These are phyloP conservation scores for Crioceris asparagi DNA, from an alignment of 2,888 invertebrate genomes.

Conservation along the genomic window DNA sequence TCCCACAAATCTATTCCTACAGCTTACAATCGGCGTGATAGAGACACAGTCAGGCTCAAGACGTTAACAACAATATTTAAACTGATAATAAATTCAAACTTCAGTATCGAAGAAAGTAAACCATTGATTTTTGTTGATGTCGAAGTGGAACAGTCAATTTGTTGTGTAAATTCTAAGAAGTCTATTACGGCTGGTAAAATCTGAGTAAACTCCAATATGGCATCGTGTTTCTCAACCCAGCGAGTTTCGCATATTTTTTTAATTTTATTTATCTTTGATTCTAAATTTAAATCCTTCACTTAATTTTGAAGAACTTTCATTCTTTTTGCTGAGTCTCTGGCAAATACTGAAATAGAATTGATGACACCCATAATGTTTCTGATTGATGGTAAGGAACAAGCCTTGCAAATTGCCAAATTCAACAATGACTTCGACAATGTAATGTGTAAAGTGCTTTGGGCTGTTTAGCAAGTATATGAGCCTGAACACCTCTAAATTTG, in stretches of 20 bases:
- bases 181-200: too few relatives aligned
- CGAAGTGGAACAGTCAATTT: too few relatives aligned
- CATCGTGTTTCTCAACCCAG: neutral
- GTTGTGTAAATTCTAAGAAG: too few relatives aligned
- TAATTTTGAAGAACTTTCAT: neutral
- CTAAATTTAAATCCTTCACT: neutral
- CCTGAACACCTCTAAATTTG: conserved; percentile 4
- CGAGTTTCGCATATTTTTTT: neutral
- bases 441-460: neutral
- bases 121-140: too few relatives aligned
- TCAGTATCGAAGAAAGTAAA: too few relatives aligned
- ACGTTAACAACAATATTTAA: too few relatives aligned
- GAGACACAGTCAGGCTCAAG: too few relatives aligned
- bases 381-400: neutral
- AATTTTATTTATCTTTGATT: neutral
- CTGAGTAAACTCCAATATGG: neutral
- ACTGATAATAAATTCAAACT: too few relatives aligned
- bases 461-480: neutral
- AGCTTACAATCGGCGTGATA: too few relatives aligned
- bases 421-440: conserved; percentile 3
- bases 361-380: neutral
- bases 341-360: neutral
- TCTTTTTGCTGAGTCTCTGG: neutral
- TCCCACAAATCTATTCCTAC: too few relatives aligned
- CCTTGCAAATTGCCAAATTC: neutral